Evolutionary conservation across 2,888 invertebrate species (phyloP), one percentile per base, ranked within the genome.

Genomic region (Archips crataeganus): DNA sequence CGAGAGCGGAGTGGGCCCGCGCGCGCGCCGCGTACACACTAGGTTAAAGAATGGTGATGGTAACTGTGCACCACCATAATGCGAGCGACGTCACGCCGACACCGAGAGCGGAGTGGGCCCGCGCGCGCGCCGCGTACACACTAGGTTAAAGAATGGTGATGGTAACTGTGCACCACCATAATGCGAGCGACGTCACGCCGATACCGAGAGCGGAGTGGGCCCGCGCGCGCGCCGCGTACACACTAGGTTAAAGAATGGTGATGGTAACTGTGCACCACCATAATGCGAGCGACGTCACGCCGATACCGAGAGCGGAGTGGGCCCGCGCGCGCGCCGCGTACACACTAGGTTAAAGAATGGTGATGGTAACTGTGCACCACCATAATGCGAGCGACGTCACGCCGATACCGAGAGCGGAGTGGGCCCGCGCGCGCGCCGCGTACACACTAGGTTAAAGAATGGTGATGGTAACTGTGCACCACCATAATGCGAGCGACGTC

Each of bases 351-450:
- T n/a, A n/a, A n/a, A n/a, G n/a, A n/a, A n/a, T n/a, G n/a, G n/a
- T n/a, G n/a, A n/a, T n/a, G n/a, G n/a, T n/a, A n/a, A n/a, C n/a
- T n/a, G n/a, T n/a, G n/a, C n/a, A n/a, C n/a, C n/a, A n/a, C n/a
- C n/a, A n/a, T n/a, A n/a, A 60, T 69, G 73, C 15, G 49, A 11
- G 34, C 32, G 59, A 65, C 65, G 71, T 69, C 69, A 69, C 73
- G 15, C 8, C 13, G 15, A 32, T 45, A 45, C 54, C 9, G 15
- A 57, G 51, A 42, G 34, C 42, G 42, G 49, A 49, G 63, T 42
- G 51, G 59, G 54, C 57, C 23, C 62, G 54, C 47, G 57, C 67
- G 57, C 59, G 36, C 11, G 4, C n/a, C 15, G 51, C 15, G 51
- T 49, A 3, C 49, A n/a, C 49, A 49, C 45, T 11, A n/a, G n/a